Conservation (phyloP, 2,113 vertebrate species). For the Sterrhoptilus dennistouni region DNA sequence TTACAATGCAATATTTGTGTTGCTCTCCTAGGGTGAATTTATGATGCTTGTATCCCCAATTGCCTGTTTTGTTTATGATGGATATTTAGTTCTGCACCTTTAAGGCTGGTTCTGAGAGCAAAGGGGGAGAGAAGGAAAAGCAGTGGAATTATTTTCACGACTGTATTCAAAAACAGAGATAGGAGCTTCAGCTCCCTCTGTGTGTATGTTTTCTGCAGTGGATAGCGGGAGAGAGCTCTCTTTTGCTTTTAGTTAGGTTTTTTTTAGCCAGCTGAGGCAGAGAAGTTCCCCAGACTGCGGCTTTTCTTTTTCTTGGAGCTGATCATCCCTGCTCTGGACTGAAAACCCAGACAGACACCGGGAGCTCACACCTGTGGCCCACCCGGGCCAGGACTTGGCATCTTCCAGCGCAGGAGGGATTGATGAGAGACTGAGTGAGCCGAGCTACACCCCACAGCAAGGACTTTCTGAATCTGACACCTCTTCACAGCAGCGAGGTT, state of each 20-base stretch:
- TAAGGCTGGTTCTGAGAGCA: not conserved
- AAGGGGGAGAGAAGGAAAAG: not conserved
- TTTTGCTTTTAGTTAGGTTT: not conserved
- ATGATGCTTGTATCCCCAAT: not conserved
- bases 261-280: not conserved
- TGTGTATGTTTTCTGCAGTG: accelerated
- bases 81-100: not conserved
- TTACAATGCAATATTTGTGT: not conserved
- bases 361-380: not conserved
- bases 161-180: not conserved
- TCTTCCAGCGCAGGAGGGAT: not conserved
- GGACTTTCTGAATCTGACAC: not conserved
- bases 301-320: not conserved
- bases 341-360: not conserved
- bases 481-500: not conserved
- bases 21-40: not conserved
- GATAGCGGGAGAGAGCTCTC: not conserved
- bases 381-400: accelerated
- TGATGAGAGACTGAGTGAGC: not conserved
- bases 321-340: too few species aligned
- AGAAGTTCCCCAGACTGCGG: too few species aligned
- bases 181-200: not conserved
- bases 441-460: not conserved
- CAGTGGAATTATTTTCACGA: accelerated
- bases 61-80: not conserved